phyloP scores from a whole-genome alignment of 1,140 invertebrate species.

The Zaprionus ghesquierei region DNA sequence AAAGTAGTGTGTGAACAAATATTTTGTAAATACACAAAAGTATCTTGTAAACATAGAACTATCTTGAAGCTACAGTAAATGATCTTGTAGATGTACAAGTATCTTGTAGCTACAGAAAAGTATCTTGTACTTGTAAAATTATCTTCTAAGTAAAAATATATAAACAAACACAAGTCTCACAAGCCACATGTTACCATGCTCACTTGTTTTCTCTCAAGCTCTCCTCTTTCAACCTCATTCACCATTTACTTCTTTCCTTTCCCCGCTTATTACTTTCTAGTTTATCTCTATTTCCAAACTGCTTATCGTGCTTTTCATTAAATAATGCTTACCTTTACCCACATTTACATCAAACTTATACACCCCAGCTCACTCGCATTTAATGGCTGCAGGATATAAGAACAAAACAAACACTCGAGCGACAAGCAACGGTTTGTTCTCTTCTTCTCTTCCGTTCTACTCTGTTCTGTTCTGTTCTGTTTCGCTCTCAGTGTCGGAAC shows the following conservation, averaged over 20 bases:
- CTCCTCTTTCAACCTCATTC: too few species aligned
- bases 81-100: too few species aligned
- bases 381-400: neutral
- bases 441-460: neutral
- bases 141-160: neutral
- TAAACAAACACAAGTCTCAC: neutral
- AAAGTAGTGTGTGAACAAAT: too few species aligned
- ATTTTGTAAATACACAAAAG: too few species aligned
- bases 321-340: neutral
- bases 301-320: accelerated
- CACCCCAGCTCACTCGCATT: neutral
- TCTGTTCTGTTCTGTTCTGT: conserved; percentile 28
- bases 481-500: conserved; percentile 52
- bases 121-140: neutral
- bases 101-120: neutral
- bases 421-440: conserved; percentile 6
- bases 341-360: neutral
- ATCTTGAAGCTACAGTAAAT: too few species aligned
- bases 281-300: too few species aligned
- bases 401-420: conserved; percentile 56
- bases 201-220: neutral
- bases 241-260: too few species aligned
- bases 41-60: too few species aligned
- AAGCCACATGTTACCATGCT: neutral
- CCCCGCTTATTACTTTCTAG: too few species aligned